phyloP scores from a whole-genome alignment of 2,888 invertebrate species.

The Antheraea assamensis region DNA sequence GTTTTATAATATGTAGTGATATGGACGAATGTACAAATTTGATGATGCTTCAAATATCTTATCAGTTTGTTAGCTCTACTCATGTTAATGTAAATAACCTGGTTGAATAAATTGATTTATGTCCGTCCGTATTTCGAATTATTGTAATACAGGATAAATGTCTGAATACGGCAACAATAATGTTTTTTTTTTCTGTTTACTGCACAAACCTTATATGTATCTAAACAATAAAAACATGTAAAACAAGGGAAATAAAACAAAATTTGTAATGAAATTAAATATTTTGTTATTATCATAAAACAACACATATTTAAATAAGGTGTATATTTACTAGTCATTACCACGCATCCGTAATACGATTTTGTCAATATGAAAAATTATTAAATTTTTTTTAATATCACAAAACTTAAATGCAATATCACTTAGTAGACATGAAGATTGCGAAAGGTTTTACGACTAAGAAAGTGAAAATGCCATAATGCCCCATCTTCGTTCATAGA shows the following conservation, averaged over 20 bases:
- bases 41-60: neutral
- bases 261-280: constrained; percentile 71
- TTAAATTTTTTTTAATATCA: constrained; percentile 27
- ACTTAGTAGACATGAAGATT: constrained; percentile 6
- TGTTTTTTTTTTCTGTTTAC: neutral
- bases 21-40: neutral
- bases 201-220: neutral
- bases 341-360: constrained; percentile 43
- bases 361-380: constrained; percentile 29
- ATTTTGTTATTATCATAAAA: constrained; percentile 78
- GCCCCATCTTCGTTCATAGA: neutral
- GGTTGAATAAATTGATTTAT: neutral
- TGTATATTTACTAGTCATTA: constrained; percentile 80
- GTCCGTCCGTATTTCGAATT: neutral
- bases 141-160: neutral
- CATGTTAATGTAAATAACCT: neutral
- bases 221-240: no score
- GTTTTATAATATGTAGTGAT: no score
- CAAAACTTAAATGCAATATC: constrained; percentile 21
- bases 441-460: neutral
- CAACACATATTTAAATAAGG: constrained; percentile 70
- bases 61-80: neutral
- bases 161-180: neutral
- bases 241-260: constrained; percentile 62
- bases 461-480: neutral